Base-by-base conservation (phyloP, 2,888 invertebrate genomes). In the Pediacus dermestoides region DNA sequence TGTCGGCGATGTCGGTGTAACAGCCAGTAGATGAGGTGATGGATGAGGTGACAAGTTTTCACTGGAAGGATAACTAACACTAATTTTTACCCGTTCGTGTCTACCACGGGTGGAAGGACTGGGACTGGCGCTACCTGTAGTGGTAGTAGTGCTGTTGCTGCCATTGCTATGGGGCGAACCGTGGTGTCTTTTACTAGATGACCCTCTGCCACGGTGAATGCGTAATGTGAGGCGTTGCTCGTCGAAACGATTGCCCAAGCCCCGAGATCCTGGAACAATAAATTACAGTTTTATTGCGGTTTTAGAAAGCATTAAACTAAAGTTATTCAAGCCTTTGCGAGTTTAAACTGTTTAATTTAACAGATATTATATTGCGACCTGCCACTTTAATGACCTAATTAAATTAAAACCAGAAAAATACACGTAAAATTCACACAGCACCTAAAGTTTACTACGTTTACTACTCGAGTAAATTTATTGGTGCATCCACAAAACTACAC, bases 141-240 rank as follows among this genome's bases (percentile, higher is more conserved):
- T 80, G 0, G 82, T 83, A 0, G 82, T 81, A 7, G 80, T 82
- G 34, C 78, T 83, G 58, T 81, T 82, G 46, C 82, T 82, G 13
- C 81, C 81, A 37, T 77, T 83, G 33, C 81, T 82, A 26, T 78
- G 74, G 2, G 79, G 82, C 2, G 79, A 82, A 15, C 78, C 82
- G 52, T 80, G 80, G 14, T 60, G 61, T 32, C 70, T 67, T 53
- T 63, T 62, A 26, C 70, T 69, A 15, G 75, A 73, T 2, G 82
- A 84, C 0, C 85, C 83, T 1, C 87, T 74, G 0, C 94, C 94
- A 0, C 93, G 76, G 68, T 95, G 94, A 54, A 95, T 92, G 50
- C 94, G 77, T 43, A 95, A 69, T 0, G 93, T 94, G 21, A 94
- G 73, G n/a, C 90, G 81, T 66, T 91, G 89, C 65, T 91, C 89